Conservation (phyloP, 2,888 invertebrate genomes). For the Nymphalis c-album region DNA sequence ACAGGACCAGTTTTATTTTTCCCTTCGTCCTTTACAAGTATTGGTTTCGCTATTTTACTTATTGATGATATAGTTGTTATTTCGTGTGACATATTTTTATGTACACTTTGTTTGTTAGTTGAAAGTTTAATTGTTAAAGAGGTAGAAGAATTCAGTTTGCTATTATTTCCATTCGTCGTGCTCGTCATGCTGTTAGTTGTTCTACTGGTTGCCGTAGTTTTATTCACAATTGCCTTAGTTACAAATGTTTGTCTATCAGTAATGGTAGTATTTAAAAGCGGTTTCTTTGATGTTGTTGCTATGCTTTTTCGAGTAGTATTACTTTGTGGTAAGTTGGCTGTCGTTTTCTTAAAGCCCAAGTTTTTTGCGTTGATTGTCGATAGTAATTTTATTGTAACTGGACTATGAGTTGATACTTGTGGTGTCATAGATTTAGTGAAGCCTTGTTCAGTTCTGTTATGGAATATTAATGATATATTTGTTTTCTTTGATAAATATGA, state of each 20-base stretch:
- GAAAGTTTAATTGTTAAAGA: slow-evolving; percentile 58
- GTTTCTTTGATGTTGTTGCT: slow-evolving; percentile 29
- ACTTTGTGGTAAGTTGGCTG: slow-evolving; percentile 27
- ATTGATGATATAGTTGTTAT: slow-evolving; percentile 40
- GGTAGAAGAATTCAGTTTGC: slow-evolving; percentile 58
- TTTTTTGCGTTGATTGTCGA: slow-evolving; percentile 35
- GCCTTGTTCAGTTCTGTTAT: slow-evolving; percentile 51
- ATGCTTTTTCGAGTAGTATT: slow-evolving; percentile 22
- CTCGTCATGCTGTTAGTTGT: slow-evolving; percentile 74
- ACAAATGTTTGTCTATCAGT: slow-evolving; percentile 27
- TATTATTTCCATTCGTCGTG: slow-evolving; percentile 53
- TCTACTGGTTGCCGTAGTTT: slow-evolving; percentile 47
- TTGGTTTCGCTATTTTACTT: slow-evolving; percentile 34
- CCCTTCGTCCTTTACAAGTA: slow-evolving; percentile 26
- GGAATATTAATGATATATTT: slow-evolving; percentile 44
- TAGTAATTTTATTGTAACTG: slow-evolving; percentile 44
- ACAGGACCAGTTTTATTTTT: slow-evolving; percentile 18
- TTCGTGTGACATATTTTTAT: slow-evolving; percentile 36
- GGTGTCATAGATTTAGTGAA: slow-evolving; percentile 59
- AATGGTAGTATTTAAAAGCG: slow-evolving; percentile 23
- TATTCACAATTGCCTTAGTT: slow-evolving; percentile 30
- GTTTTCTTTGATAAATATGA: slow-evolving; percentile 53
- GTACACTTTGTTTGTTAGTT: slow-evolving; percentile 43
- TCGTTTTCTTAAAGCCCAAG: slow-evolving; percentile 23
- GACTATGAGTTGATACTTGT: slow-evolving; percentile 48